Percentiles rank a stretch among this genome's conserved stretches.
phyloP scores from a whole-genome alignment of 2,888 invertebrate genomes.

The Gisinianus flammeolus region DNA sequence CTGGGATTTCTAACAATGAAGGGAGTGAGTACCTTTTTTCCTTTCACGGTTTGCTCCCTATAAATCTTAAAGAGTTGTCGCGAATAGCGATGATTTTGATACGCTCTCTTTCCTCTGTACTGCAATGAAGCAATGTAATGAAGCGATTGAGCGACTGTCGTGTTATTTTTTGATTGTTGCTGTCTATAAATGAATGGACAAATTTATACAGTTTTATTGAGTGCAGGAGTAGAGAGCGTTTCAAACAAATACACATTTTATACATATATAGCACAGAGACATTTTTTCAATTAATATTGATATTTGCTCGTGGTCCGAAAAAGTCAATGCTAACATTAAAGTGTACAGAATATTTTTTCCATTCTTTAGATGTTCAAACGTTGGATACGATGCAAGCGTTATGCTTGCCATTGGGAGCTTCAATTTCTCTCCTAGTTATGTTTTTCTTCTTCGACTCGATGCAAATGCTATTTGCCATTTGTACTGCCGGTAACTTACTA shows the following conservation, averaged over 20 bases:
- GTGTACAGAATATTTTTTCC: too few species aligned
- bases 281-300: neutral
- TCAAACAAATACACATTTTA: too few species aligned
- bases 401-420: conserved; percentile 93
- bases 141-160: neutral
- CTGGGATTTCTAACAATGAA: conserved; percentile 66
- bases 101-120: conserved; percentile 42
- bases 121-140: too few species aligned
- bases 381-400: conserved; percentile 96
- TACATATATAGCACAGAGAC: too few species aligned
- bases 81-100: conserved; percentile 28
- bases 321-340: neutral
- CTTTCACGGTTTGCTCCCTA: neutral
- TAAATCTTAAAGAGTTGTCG: too few species aligned
- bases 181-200: neutral
- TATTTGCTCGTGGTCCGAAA: neutral
- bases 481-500: conserved; percentile 83
- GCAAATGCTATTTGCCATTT: conserved; percentile 94
- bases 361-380: conserved; percentile 76
- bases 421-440: conserved; percentile 94
- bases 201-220: neutral
- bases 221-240: conserved; percentile 1
- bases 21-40: conserved; percentile 63
- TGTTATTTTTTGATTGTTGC: neutral
- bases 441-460: conserved; percentile 99